These are phyloP conservation scores for Noctilio leporinus DNA, from an alignment of 2,113 vertebrate genomes.

Conservation along the genomic window DNA sequence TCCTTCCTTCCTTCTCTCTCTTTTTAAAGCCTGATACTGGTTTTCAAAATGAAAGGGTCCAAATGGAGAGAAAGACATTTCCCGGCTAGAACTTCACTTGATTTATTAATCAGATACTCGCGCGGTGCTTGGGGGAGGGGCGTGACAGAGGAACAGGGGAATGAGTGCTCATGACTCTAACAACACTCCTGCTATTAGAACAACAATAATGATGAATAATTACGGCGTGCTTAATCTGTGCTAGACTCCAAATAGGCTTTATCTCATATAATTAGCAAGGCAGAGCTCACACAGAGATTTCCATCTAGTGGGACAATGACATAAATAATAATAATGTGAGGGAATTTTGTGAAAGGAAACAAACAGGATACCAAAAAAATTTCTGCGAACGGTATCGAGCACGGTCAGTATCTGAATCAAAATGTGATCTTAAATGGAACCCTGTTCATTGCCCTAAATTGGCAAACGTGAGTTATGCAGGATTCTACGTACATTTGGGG, in stretches of 20 bases:
- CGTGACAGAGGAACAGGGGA: fast-evolving
- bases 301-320: no score
- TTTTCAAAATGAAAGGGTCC: not conserved
- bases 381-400: no score
- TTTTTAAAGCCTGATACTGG: not conserved
- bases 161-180: fast-evolving
- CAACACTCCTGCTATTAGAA: fast-evolving
- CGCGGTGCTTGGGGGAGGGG: no score
- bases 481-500: fast-evolving
- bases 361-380: not conserved
- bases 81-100: not conserved
- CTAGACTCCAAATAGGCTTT: not conserved
- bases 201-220: no score
- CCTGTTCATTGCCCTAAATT: not conserved
- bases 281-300: not conserved
- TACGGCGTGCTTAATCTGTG: not conserved
- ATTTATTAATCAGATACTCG: not conserved
- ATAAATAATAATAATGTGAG: not conserved
- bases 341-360: not conserved
- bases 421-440: not conserved
- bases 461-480: not conserved
- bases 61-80: not conserved
- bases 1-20: not conserved
- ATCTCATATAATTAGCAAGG: not conserved
- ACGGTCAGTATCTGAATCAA: not conserved